phyloP scores from a whole-genome alignment of 2,113 vertebrate species.

The Protomyctophum bolini region DNA sequence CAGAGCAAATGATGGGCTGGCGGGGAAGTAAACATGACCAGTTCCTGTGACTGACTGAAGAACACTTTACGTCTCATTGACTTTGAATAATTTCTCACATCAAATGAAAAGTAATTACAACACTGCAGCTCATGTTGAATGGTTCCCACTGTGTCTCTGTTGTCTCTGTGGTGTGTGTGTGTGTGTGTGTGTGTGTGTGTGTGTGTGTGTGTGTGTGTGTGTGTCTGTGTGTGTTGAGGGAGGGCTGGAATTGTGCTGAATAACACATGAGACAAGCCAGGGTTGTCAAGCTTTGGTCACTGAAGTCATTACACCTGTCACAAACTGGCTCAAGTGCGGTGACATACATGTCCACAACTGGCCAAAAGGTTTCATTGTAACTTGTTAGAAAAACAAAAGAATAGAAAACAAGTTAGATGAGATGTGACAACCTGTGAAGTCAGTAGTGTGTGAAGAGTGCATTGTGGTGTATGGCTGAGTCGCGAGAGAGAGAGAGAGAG shows the following conservation, averaged over 20 bases:
- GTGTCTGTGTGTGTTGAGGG: slow-evolving; percentile 19
- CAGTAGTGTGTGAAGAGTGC: no score
- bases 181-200: neutral
- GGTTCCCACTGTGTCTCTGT: slow-evolving; percentile 24
- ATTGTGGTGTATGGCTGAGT: no score
- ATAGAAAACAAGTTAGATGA: no score
- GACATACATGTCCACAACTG: no score
- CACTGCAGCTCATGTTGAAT: slow-evolving; percentile 65
- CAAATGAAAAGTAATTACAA: slow-evolving; percentile 76
- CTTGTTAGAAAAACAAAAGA: no score
- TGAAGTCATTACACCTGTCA: slow-evolving; percentile 28
- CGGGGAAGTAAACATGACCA: slow-evolving; percentile 76
- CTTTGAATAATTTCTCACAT: slow-evolving; percentile 77
- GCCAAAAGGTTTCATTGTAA: no score
- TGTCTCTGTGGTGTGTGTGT: no score
- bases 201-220: slow-evolving; percentile 10
- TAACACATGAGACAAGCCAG: neutral
- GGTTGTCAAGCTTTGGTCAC: slow-evolving; percentile 41
- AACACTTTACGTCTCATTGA: slow-evolving; percentile 77
- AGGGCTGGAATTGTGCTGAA: neutral
- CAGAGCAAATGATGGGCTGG: slow-evolving; percentile 71
- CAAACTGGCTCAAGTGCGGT: no score
- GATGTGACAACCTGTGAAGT: no score
- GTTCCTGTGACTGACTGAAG: slow-evolving; percentile 69
- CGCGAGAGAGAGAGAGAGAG: no score